Percentiles rank a stretch among this genome's conserved stretches.
phyloP scores from a whole-genome alignment of 2,888 invertebrate species.

The Alloscopus bannaensis region DNA sequence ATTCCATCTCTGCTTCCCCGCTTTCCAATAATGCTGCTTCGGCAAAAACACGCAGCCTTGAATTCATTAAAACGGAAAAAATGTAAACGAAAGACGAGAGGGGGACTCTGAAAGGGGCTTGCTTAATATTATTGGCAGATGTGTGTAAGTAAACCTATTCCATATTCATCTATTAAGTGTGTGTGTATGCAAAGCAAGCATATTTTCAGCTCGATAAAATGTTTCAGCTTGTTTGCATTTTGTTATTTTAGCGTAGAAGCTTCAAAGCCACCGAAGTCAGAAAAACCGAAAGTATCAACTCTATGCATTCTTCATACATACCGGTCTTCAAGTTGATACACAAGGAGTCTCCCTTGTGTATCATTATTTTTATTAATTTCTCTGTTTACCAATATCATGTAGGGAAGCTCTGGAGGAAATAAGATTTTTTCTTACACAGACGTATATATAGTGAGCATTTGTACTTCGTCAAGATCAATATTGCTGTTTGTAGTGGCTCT shows the following conservation, averaged over 20 bases:
- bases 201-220: conserved; percentile 60
- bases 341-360: conserved; percentile 38
- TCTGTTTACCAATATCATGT: conserved; percentile 39
- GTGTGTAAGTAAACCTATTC: conserved; percentile 17
- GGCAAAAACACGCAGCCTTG: conserved; percentile 38
- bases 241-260: conserved; percentile 37
- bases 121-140: conserved; percentile 54
- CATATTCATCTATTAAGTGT: background rate
- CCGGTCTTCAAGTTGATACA: no score
- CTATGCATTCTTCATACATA: background rate
- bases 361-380: conserved; percentile 60
- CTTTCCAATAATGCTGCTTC: conserved; percentile 27
- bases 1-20: background rate
- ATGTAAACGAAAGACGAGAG: conserved; percentile 35
- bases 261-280: no score
- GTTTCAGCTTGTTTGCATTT: conserved; percentile 59
- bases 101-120: conserved; percentile 34
- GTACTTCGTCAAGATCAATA: conserved; percentile 13
- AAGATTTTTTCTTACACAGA: background rate
- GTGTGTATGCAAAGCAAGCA: conserved; percentile 19
- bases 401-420: background rate
- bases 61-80: conserved; percentile 43
- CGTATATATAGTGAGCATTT: conserved; percentile 2
- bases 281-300: conserved; percentile 1
- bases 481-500: conserved; percentile 3